phyloP scores from a whole-genome alignment of 2,113 vertebrate species.

The Chrysemys picta region DNA sequence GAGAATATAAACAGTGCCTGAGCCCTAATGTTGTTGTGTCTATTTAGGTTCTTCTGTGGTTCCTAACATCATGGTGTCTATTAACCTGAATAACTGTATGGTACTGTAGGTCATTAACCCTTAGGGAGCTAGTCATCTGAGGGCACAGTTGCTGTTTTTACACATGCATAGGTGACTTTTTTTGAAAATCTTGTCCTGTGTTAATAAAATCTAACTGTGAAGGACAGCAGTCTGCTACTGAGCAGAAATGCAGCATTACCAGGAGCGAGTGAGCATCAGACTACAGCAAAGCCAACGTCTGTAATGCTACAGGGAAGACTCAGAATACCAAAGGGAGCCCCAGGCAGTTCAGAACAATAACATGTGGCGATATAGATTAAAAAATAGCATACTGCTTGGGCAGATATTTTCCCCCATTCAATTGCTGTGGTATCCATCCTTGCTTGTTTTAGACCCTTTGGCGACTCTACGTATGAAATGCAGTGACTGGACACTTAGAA shows the following conservation, averaged over 20 bases:
- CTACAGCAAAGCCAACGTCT: constrained; percentile 14
- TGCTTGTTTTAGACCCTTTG: neutral
- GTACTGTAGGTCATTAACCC: neutral
- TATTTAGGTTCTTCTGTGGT: neutral
- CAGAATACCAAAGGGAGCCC: neutral
- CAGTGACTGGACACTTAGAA: neutral
- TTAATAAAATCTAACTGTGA: neutral
- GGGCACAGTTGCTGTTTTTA: constrained; percentile 57
- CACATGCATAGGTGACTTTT: neutral
- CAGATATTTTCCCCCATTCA: neutral
- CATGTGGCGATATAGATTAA: neutral
- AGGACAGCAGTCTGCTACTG: neutral
- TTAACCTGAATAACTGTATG: neutral
- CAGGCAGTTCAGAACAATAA: neutral
- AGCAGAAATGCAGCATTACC: neutral
- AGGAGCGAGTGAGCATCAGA: neutral
- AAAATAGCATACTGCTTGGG: neutral
- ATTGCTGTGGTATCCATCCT: neutral
- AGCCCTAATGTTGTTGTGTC: neutral
- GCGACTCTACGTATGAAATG: neutral
- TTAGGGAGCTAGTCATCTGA: constrained; percentile 49
- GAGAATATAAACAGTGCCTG: neutral
- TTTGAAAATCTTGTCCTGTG: neutral
- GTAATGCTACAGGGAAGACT: neutral
- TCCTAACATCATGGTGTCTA: neutral